Percentiles rank a stretch among this genome's conserved stretches.
These are phyloP conservation scores for Drosophila paramelanica DNA, from an alignment of 2,888 invertebrate genomes.

Conservation along the genomic window DNA sequence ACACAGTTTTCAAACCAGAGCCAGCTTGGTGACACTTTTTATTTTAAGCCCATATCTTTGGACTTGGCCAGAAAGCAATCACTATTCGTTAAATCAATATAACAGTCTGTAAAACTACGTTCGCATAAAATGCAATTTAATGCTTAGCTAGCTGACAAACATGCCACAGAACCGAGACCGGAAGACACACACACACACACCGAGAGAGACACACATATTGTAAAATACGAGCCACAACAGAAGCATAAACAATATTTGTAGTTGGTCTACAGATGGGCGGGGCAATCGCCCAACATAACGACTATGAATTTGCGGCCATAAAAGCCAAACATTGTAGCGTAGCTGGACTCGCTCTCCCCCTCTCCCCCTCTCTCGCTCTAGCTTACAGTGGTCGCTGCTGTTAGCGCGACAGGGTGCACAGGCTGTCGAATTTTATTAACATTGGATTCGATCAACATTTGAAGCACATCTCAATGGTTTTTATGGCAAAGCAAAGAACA, in stretches of 20 bases:
- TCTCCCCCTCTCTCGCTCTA: not conserved
- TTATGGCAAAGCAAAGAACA: slow-evolving; percentile 64
- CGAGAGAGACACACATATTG: slow-evolving; percentile 3
- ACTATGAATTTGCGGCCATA: slow-evolving; percentile 71
- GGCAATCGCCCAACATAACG: slow-evolving; percentile 34
- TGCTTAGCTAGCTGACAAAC: slow-evolving; percentile 24
- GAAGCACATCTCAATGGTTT: slow-evolving; percentile 77
- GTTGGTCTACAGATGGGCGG: slow-evolving; percentile 31
- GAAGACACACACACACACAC: not conserved
- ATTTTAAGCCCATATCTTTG: not conserved
- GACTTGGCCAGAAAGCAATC: slow-evolving; percentile 12
- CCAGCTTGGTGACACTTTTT: not conserved
- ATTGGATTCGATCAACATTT: slow-evolving; percentile 57
- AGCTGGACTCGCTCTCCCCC: slow-evolving; percentile 20
- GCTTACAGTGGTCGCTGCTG: not conserved
- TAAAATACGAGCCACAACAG: slow-evolving; percentile 21
- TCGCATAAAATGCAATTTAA: slow-evolving; percentile 52
- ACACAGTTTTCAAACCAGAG: not conserved
- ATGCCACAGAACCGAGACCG: slow-evolving; percentile 2
- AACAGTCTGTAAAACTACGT: slow-evolving; percentile 27
- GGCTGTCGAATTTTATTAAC: slow-evolving; percentile 25
- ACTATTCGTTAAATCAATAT: slow-evolving; percentile 40
- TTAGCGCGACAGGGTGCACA: slow-evolving; percentile 4
- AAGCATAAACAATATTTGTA: slow-evolving; percentile 58
- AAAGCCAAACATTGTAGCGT: slow-evolving; percentile 69